These are phyloP conservation scores for Rhyzopertha dominica DNA, from an alignment of 1,140 invertebrate genomes.

Conservation along the genomic window DNA sequence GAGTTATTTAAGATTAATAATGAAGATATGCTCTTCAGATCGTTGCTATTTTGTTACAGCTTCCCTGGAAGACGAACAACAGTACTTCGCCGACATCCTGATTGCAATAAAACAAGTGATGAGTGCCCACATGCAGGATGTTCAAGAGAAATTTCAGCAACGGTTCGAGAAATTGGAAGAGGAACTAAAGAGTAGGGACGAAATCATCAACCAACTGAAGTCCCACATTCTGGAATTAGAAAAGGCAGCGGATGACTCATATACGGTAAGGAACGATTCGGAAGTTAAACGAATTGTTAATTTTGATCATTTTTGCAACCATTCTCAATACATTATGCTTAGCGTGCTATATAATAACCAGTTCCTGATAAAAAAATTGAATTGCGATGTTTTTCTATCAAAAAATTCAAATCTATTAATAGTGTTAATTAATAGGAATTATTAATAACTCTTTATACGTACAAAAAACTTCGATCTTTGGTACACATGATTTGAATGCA, in stretches of 20 bases:
- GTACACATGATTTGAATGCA: too few relatives aligned
- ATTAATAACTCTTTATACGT: too few relatives aligned
- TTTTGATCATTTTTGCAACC: neutral
- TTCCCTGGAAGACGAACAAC: constrained; percentile 59
- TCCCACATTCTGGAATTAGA: constrained; percentile 65
- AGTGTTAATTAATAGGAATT: neutral
- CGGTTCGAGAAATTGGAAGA: constrained; percentile 68
- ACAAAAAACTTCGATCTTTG: too few relatives aligned
- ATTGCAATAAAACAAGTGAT: constrained; percentile 71
- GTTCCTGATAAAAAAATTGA: neutral
- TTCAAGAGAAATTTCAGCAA: constrained; percentile 61
- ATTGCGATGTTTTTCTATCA: neutral
- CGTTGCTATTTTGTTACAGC: constrained; percentile 10
- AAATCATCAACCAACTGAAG: constrained; percentile 71
- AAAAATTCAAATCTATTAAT: neutral
- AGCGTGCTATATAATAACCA: neutral
- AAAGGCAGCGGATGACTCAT: constrained; percentile 51
- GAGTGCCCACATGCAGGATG: constrained; percentile 61
- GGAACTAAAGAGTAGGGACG: constrained; percentile 69
- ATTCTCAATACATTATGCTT: neutral
- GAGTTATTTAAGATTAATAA: too few relatives aligned
- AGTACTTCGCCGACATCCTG: constrained; percentile 70
- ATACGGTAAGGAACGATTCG: constrained; percentile 49
- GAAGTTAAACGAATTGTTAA: neutral
- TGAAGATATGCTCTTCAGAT: neutral